These are phyloP conservation scores for Hestina assimilis DNA, from an alignment of 1,140 invertebrate genomes.

Conservation along the genomic window DNA sequence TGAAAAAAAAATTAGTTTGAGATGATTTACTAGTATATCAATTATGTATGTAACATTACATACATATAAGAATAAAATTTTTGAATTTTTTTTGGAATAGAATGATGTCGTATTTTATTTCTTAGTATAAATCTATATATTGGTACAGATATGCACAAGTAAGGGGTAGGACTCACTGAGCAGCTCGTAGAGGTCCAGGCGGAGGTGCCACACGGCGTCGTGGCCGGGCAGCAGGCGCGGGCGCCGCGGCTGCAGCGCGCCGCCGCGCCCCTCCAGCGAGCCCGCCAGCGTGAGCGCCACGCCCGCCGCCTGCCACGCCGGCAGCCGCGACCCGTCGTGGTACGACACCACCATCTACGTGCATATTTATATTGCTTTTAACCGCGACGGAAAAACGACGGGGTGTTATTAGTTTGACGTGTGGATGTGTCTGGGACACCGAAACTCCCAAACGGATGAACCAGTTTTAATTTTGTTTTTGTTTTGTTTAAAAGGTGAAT, in stretches of 20 bases:
- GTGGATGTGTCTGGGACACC: too few relatives aligned
- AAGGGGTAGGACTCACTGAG: slow-evolving; percentile 62
- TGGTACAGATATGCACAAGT: too few relatives aligned
- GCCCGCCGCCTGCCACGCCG: slow-evolving; percentile 52
- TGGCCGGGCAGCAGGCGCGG: slow-evolving; percentile 58
- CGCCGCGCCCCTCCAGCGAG: slow-evolving; percentile 56
- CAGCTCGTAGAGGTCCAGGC: slow-evolving; percentile 58
- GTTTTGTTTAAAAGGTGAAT: too few relatives aligned
- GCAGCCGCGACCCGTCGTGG: slow-evolving; percentile 63
- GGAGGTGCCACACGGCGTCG: slow-evolving; percentile 60
- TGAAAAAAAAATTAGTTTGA: too few relatives aligned
- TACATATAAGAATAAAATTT: too few relatives aligned
- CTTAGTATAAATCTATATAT: too few relatives aligned
- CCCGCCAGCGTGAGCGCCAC: slow-evolving; percentile 44
- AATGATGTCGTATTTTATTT: neutral
- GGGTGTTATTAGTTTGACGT: too few relatives aligned
- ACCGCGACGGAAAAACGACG: too few relatives aligned
- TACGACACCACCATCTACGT: slow-evolving; percentile 65
- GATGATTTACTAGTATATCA: too few relatives aligned
- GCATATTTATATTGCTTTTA: neutral
- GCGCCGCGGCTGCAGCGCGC: slow-evolving; percentile 41
- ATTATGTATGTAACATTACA: too few relatives aligned
- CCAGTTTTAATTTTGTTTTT: too few relatives aligned
- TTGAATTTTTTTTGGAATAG: neutral
- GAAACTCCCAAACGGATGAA: too few relatives aligned